Evolutionary conservation across 2,888 invertebrate genomes (phyloP), one percentile per base, ranked within the genome.

Genomic region (Apodemia hepburni): DNA sequence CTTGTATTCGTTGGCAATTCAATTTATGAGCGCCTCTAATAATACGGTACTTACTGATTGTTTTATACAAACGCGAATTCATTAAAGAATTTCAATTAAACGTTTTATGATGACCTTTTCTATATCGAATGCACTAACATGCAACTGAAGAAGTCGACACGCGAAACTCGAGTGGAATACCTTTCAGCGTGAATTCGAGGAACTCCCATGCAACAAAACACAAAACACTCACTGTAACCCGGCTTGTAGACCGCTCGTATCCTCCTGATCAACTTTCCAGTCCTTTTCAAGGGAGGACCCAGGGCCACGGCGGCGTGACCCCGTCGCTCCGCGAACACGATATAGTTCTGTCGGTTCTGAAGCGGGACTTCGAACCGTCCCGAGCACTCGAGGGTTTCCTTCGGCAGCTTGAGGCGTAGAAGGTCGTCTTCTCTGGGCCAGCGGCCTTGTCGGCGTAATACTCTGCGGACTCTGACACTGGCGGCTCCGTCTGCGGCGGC

Each of bases 151-250:
- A 79, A 75, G 75, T 73, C 74, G 78, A 75, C 64, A 66, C 61
- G 64, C 59, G 54, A 11, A 22, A 61, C 63, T 65, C 66, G 68
- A 65, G 58, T 64, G 49, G 64, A 65, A 63, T 69, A 69, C 66
- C 69, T 68, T 38, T 66, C 59, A 54, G 67, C 61, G 63, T 65
- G 60, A 64, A 60, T 65, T 65, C 66, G 69, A 66, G 68, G 71
- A 68, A 75, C 68, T 71, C 73, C 76, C 81, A 78, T 76, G 78
- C 75, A 77, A 70, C 64, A 70, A 72, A 72, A 71, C 80, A 81
- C 80, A 74, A 78, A 70, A 69, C 88, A 91, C 91, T 90, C 90
- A 91, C 91, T 89, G 86, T 91, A 90, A 71, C 87, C 87, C 64
- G 82, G 80, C 81, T 80, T 81, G 89, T 89, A 90, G 87, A 91